phyloP scores from a whole-genome alignment of 2,888 invertebrate species.

The Osedax frankpressi region DNA sequence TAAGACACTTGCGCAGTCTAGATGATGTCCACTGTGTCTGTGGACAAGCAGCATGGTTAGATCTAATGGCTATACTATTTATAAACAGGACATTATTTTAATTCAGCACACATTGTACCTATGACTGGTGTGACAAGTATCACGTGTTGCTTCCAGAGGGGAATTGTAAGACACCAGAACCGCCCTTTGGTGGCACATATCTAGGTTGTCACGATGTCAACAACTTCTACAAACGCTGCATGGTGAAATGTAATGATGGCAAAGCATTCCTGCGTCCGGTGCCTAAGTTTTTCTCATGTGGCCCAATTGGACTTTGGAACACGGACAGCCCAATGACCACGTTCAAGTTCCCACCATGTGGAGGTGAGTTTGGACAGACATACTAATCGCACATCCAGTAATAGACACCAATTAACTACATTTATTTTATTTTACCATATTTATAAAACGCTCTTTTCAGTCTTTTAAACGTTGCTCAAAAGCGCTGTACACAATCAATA shows the following conservation, averaged over 20 bases:
- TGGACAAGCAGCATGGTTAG: background rate
- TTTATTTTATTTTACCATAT: too few species aligned
- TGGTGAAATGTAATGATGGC: background rate
- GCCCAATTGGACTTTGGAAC: background rate
- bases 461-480: too few species aligned
- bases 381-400: background rate
- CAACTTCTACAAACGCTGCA: conserved; percentile 6
- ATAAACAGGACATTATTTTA: background rate
- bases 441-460: too few species aligned
- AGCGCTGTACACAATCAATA: too few species aligned
- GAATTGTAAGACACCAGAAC: background rate
- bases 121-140: background rate
- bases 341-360: conserved; percentile 1
- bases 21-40: background rate
- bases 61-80: background rate
- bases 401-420: too few species aligned
- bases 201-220: conserved; percentile 2
- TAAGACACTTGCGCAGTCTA: background rate
- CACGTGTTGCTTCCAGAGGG: background rate
- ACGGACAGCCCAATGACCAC: conserved; percentile 1
- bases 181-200: background rate
- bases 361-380: background rate
- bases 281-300: conserved; percentile 4
- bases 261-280: conserved; percentile 6
- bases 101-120: background rate